Evolutionary conservation across 2,113 vertebrate genomes (phyloP).

Genomic region (Scartelaos histophorus): DNA sequence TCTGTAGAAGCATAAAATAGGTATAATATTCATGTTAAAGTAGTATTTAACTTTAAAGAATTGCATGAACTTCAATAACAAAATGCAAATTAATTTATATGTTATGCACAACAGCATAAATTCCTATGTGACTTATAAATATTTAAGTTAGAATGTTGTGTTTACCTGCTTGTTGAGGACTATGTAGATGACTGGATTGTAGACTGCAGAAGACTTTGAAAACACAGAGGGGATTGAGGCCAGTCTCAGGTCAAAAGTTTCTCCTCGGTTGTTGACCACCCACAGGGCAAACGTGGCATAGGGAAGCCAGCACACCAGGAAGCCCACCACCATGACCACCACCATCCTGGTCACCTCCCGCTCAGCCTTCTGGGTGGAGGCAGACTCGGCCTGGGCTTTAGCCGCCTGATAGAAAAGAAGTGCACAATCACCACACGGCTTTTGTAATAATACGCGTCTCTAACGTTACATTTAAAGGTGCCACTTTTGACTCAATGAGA

Average conservation of each 20-base stretch:
- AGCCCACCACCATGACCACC: slow-evolving; percentile 76
- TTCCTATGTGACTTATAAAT: not conserved
- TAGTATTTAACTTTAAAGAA: not conserved
- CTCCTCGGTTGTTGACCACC: slow-evolving; percentile 67
- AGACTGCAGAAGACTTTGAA: slow-evolving; percentile 75
- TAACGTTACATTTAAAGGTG: not conserved
- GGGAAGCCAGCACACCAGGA: slow-evolving; percentile 76
- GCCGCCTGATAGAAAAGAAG: slow-evolving; percentile 58
- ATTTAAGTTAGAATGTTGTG: not conserved
- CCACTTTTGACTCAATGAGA: not conserved
- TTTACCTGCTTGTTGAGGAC: slow-evolving; percentile 77
- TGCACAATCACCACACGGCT: not conserved
- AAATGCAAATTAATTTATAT: not conserved
- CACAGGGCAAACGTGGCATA: slow-evolving; percentile 72
- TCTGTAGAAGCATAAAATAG: not conserved
- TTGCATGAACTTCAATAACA: not conserved
- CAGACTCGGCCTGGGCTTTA: slow-evolving; percentile 74
- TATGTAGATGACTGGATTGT: slow-evolving; percentile 78
- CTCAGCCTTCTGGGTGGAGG: slow-evolving; percentile 77
- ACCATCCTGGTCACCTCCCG: slow-evolving; percentile 78
- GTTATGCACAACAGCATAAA: not conserved
- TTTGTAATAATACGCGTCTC: not conserved
- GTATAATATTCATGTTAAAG: not conserved
- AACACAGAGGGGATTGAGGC: slow-evolving; percentile 70
- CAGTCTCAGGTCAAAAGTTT: slow-evolving; percentile 66